Evolutionary conservation across 2,797 vertebrate genomes (phyloP), one percentile per base, ranked within the genome.

Genomic region (Poecilia picta): DNA sequence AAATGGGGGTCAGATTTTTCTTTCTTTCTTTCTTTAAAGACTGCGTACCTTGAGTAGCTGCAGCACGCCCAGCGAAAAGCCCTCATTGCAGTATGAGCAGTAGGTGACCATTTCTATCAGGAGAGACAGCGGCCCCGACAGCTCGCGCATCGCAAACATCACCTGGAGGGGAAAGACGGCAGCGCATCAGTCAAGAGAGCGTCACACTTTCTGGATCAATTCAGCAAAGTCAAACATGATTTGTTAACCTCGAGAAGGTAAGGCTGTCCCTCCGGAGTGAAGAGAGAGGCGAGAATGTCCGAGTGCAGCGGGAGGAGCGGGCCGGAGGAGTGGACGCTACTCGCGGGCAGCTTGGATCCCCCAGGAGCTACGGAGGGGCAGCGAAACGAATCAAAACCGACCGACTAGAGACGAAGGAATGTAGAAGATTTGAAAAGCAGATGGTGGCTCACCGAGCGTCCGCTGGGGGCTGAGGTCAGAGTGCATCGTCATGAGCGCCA

Each of bases 101-200:
- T 96, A 98, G 20, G 97, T 97, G 90, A 98, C 94, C 98, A 99
- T 99, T 92, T 99, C 97, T 0, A 98, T 98, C 83, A 99, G 96
- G 5, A 97, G 92, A 0, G 96, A 91, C 79, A 99, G 93, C 0
- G 98, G 97, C 23, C 98, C 97, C 0, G 98, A 97, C 74, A 99
- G 89, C 95, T 99, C 98, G 0, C 98, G 96, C 94, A 99, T 95
- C 0, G 98, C 98, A 59, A 98, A 97, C 98, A 98, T 99, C 83
- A 99, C 97, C 98, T 99, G 82, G 73, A 33, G 62, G n/a, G 55
- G 2, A 75, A 31, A 74, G 73, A 41, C 25, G 18, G 2, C 0
- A 33, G 25, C 55, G 39, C 1, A n/a, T 76, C 2, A 76, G 53
- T 45, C 11, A 73, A 73, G 43, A 71, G 5, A 36, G 8, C 13